A percentile compares a stretch with the other conserved stretches of the same genome.
Evolutionary conservation across 2,113 vertebrate genomes (phyloP).

Genomic region (Corapipo altera): DNA sequence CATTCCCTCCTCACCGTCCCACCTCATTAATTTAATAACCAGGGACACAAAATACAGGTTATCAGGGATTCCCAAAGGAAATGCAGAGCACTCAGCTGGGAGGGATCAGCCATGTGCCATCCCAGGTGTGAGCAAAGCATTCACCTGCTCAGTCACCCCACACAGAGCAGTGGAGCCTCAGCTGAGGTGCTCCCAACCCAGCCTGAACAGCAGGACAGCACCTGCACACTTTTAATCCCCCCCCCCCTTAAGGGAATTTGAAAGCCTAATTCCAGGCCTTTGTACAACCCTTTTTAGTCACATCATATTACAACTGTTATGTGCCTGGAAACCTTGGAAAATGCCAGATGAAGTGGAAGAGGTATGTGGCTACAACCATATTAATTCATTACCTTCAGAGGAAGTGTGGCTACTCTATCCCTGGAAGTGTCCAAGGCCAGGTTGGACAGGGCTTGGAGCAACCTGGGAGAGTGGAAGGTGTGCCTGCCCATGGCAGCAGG

Average conservation of each 20-base stretch:
- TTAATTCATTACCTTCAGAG: background rate
- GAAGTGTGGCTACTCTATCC: background rate
- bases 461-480: accelerated
- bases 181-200: background rate
- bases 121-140: accelerated
- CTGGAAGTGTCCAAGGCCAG: background rate
- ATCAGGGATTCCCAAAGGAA: background rate
- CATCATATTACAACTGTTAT: accelerated
- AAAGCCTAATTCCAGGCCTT: accelerated
- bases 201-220: background rate
- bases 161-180: accelerated
- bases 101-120: background rate
- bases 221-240: accelerated
- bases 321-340: background rate
- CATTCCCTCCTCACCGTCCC: background rate
- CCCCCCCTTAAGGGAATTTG: accelerated
- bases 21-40: accelerated
- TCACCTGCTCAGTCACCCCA: accelerated
- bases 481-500: too few species aligned
- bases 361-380: accelerated
- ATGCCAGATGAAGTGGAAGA: accelerated
- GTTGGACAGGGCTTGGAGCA: background rate
- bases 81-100: background rate
- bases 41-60: accelerated
- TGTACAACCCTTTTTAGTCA: background rate